Conservation (phyloP, 30 jellyfish, hydroid and myxozoan genomes). For the Chironex yamaguchii region DNA sequence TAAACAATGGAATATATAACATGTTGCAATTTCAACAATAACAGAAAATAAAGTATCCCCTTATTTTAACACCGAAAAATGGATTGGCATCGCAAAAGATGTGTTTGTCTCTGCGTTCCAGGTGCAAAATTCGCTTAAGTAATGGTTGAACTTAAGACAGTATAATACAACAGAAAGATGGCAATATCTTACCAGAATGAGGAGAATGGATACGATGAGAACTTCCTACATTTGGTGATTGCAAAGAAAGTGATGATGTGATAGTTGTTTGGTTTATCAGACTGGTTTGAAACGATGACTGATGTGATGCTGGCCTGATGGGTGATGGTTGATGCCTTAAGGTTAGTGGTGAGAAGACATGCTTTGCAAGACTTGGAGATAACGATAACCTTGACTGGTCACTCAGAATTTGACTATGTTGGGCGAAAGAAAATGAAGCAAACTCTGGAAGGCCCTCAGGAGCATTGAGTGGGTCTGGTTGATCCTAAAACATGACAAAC, state of each 20-base stretch:
- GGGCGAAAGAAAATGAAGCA: not conserved
- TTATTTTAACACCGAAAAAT: too few species aligned
- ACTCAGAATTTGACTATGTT: not conserved
- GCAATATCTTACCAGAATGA: not conserved
- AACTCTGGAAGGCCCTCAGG: not conserved
- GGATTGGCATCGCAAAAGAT: too few species aligned
- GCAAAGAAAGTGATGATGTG: not conserved
- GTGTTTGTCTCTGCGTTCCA: too few species aligned
- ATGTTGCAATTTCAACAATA: too few species aligned
- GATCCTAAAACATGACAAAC: too few species aligned
- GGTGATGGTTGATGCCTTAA: not conserved
- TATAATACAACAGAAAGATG: too few species aligned
- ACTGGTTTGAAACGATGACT: not conserved
- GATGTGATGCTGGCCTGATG: not conserved
- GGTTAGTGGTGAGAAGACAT: not conserved
- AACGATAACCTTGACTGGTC: not conserved
- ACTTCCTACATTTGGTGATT: not conserved
- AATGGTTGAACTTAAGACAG: too few species aligned
- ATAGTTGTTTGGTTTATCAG: not conserved
- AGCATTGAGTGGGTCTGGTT: conserved; percentile 54
- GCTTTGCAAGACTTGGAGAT: not conserved
- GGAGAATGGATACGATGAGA: not conserved
- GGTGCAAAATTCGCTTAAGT: too few species aligned
- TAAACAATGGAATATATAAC: too few species aligned
- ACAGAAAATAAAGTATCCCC: too few species aligned